A percentile compares a stretch with the other conserved stretches of the same genome.
Evolutionary conservation across 2,797 vertebrate species (phyloP).

Genomic region (Malacoctenus gilli): DNA sequence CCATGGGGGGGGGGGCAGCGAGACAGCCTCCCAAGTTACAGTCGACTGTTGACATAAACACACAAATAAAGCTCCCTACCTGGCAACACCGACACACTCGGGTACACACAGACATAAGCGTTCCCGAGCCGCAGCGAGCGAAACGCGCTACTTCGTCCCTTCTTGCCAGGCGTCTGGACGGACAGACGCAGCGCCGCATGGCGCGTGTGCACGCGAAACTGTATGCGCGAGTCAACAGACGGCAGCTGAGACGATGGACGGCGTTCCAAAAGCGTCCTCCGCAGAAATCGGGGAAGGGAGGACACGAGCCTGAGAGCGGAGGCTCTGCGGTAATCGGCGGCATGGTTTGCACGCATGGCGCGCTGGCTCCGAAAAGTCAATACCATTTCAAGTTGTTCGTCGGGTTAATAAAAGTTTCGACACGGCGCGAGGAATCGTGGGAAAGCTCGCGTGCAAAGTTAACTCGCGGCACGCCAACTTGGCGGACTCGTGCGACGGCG

Average conservation of each 20-base stretch:
- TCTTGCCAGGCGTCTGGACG: background rate
- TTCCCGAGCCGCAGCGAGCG: background rate
- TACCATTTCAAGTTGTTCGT: no score
- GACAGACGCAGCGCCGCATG: conserved; percentile 25
- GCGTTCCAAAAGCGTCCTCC: conserved; percentile 1
- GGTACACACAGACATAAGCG: background rate
- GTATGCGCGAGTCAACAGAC: conserved; percentile 6
- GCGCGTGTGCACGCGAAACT: conserved; percentile 4
- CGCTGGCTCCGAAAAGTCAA: no score
- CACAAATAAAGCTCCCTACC: background rate
- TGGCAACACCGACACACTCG: conserved; percentile 5
- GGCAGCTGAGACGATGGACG: conserved; percentile 4
- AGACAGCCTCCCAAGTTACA: conserved; percentile 15
- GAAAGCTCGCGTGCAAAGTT: background rate
- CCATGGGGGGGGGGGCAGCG: conserved; percentile 24
- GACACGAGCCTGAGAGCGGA: conserved; percentile 7
- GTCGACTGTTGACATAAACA: conserved; percentile 4
- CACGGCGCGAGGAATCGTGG: background rate
- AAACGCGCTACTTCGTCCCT: conserved; percentile 8
- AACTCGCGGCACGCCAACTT: conserved; percentile 9
- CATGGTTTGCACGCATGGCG: no score
- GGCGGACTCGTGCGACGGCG: background rate
- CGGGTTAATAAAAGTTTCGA: background rate
- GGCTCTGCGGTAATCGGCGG: background rate
- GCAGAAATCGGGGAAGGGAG: conserved; percentile 3